Conservation (phyloP, 2,888 invertebrate genomes). For the Metopia argyrocephala region DNA sequence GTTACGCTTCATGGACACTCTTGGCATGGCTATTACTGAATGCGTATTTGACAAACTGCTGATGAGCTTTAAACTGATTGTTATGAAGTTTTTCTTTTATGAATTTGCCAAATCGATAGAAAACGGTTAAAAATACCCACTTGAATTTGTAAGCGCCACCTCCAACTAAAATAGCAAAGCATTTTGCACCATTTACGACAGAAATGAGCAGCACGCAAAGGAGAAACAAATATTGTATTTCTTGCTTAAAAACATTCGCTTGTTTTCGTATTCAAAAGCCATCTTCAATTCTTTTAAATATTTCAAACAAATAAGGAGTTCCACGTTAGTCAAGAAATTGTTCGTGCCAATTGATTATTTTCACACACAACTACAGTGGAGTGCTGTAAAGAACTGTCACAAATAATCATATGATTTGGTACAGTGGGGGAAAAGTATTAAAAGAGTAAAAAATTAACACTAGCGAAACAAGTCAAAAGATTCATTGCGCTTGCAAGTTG, state of each 20-base stretch:
- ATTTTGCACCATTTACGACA: not conserved
- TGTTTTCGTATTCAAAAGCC: conserved; percentile 28
- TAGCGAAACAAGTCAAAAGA: no score
- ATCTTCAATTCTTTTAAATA: conserved; percentile 31
- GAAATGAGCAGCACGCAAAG: not conserved
- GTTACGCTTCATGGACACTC: conserved; percentile 52
- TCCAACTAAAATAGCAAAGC: conserved; percentile 8
- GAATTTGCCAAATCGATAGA: conserved; percentile 52
- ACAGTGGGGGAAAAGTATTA: not conserved
- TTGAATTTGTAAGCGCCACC: conserved; percentile 58
- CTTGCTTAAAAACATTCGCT: not conserved
- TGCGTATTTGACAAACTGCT: conserved; percentile 16
- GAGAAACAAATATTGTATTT: not conserved
- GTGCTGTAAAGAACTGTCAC: no score
- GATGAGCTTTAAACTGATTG: conserved; percentile 39
- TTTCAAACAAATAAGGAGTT: conserved; percentile 39
- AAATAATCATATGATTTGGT: no score
- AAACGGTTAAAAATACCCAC: conserved; percentile 38
- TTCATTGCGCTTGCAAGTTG: no score
- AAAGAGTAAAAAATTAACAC: no score
- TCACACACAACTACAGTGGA: not conserved
- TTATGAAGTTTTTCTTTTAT: not conserved
- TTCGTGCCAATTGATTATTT: conserved; percentile 53
- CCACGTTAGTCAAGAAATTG: conserved; percentile 32
- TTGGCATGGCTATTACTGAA: conserved; percentile 37